Base-by-base conservation (phyloP, 2,888 invertebrate genomes). In the Nematopogon swammerdamellus region DNA sequence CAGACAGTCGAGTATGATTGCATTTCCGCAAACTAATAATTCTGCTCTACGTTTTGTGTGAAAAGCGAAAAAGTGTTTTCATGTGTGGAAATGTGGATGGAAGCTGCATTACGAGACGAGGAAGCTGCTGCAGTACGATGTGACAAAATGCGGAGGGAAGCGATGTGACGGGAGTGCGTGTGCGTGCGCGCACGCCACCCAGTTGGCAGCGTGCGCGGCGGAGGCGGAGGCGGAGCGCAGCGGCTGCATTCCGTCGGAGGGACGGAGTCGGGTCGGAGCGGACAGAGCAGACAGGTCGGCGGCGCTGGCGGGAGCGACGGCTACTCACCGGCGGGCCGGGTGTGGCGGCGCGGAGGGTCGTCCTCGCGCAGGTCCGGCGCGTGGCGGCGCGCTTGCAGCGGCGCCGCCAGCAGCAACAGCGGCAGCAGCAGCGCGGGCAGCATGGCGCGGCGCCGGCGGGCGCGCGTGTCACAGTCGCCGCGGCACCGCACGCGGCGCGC, bases 301-400 rank as follows among this genome's bases (percentile, higher is more conserved):
- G 51, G 36, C 36, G 36, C 11, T 3, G 36, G 11, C 11, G 36
- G 49, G 49, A 50, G 47, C 47, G 25, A 8, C 4, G 25, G 25
- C 5, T 25, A 82, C 85, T 85, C 72, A 87, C 87, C 87, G 71
- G 86, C 86, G 61, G 85, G 84, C 56, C 86, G 79, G 59, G 79
- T 77, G 63, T 82, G 82, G 60, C 85, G 84, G 49, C 85, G 80
- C 57, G 82, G 82, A 67, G 85, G 86, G 61, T 86, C 84, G 68
- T 87, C 86, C 68, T 86, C 86, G 52, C 82, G 73, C 63, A 86
- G 73, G 58, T 83, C 74, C 56, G 86, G 86, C 59, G 85, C 82
- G 65, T 84, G 84, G 60, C 84, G 81, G 60, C 85, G 75, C 57
- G 75, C 72, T 50, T 60, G 63, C 50, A 63, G 70, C 55, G 67